phyloP scores from a whole-genome alignment of 2,113 vertebrate genomes.

The Oreocharis arfaki region DNA sequence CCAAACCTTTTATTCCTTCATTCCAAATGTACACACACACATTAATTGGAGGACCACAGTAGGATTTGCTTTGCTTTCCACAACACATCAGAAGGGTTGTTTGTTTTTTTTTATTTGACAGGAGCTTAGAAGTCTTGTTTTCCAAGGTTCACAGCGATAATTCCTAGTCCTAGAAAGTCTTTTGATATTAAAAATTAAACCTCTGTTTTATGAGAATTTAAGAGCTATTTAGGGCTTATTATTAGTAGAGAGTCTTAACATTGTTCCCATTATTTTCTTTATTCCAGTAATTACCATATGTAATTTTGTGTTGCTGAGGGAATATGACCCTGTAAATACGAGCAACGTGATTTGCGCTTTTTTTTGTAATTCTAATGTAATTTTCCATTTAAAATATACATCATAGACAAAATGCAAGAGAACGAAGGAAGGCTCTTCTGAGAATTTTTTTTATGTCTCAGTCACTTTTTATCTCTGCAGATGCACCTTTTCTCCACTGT shows the following conservation, averaged over 20 bases:
- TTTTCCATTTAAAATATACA: neutral
- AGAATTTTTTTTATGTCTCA: neutral
- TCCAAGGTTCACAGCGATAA: neutral
- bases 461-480: neutral
- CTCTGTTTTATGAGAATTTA: slow-evolving; percentile 8
- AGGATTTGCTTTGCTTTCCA: neutral
- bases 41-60: neutral
- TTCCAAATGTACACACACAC: fast-evolving
- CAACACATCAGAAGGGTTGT: neutral
- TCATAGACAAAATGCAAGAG: neutral
- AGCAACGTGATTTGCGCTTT: neutral
- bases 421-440: neutral
- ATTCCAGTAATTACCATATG: no score
- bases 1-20: neutral
- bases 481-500: neutral
- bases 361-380: neutral
- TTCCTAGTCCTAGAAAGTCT: neutral
- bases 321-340: neutral
- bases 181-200: slow-evolving; percentile 28
- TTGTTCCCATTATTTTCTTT: neutral
- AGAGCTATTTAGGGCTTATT: neutral
- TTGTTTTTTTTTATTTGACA: slow-evolving; percentile 1
- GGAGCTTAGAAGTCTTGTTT: neutral
- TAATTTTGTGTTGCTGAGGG: neutral
- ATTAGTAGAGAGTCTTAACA: neutral